Conservation (phyloP, 2,888 invertebrate species). For the Drosophila longiperda region DNA sequence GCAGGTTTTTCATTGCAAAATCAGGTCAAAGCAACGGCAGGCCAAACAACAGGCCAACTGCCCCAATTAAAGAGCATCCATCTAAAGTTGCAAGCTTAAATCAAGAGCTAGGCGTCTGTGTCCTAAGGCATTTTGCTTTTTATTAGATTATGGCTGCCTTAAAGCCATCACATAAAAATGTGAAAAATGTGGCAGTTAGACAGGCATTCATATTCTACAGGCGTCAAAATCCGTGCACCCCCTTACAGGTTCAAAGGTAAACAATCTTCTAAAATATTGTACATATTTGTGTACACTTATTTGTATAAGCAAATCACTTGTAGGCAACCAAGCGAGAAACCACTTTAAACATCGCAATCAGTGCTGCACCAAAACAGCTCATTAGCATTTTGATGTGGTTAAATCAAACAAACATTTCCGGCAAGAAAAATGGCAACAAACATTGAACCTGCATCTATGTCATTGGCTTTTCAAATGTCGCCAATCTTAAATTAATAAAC, state of each 20-base stretch:
- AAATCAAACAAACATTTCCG: constrained; percentile 71
- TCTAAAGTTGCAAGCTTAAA: constrained; percentile 32
- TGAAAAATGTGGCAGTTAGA: constrained; percentile 49
- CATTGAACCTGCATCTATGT: constrained; percentile 49
- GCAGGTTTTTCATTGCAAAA: constrained; percentile 47
- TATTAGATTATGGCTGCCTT: constrained; percentile 49
- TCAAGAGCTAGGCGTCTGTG: constrained; percentile 60
- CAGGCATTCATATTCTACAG: constrained; percentile 54
- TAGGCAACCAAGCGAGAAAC: constrained; percentile 38
- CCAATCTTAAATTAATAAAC: neutral
- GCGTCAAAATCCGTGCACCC: constrained; percentile 44
- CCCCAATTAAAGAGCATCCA: constrained; percentile 61
- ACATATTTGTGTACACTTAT: constrained; percentile 52
- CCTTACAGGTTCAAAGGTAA: constrained; percentile 72
- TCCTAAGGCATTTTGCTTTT: constrained; percentile 58
- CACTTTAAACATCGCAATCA: constrained; percentile 54
- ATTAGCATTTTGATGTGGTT: constrained; percentile 69
- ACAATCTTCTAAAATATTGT: constrained; percentile 56
- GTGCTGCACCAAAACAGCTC: constrained; percentile 41
- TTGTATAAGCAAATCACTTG: constrained; percentile 32
- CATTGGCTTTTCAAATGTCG: constrained; percentile 48
- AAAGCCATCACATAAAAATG: constrained; percentile 56
- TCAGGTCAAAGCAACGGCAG: constrained; percentile 24
- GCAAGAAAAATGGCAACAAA: constrained; percentile 49
- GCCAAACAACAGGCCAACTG: constrained; percentile 37